Evolutionary conservation across 2,113 vertebrate species (phyloP).

Genomic region (Varanus komodoensis): DNA sequence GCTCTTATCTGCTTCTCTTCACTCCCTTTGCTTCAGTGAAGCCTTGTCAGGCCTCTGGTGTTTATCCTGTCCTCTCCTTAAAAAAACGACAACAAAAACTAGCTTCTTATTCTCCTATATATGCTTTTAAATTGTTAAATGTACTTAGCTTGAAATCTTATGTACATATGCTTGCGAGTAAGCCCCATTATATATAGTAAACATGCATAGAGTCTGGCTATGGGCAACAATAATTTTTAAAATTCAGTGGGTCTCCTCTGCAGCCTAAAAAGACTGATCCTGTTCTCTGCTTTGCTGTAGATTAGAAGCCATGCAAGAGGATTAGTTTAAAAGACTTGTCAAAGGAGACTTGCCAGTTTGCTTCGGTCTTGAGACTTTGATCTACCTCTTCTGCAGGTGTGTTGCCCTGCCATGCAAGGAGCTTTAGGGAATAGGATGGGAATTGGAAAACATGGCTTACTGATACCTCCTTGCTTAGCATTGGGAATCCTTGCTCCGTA

Average conservation of each 20-base stretch:
- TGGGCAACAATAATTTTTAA: background rate
- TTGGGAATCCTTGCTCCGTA: background rate
- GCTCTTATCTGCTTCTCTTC: background rate
- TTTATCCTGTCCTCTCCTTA: background rate
- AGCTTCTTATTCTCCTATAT: background rate
- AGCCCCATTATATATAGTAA: background rate
- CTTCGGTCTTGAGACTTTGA: background rate
- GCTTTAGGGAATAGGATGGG: background rate
- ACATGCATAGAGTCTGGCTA: background rate
- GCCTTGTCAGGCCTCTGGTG: background rate
- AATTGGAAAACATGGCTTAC: background rate
- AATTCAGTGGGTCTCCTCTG: background rate
- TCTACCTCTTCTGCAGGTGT: background rate
- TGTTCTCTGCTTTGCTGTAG: background rate
- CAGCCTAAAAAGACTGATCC: background rate
- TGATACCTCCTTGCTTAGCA: background rate
- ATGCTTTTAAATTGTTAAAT: background rate
- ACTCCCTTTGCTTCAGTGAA: background rate
- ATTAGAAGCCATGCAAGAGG: background rate
- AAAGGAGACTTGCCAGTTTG: background rate
- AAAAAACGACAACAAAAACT: no score
- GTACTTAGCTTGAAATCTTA: background rate
- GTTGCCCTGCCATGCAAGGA: background rate
- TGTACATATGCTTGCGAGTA: background rate
- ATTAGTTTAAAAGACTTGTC: background rate